phyloP scores from a whole-genome alignment of 2,888 invertebrate species.

The Nowickia ferox region DNA sequence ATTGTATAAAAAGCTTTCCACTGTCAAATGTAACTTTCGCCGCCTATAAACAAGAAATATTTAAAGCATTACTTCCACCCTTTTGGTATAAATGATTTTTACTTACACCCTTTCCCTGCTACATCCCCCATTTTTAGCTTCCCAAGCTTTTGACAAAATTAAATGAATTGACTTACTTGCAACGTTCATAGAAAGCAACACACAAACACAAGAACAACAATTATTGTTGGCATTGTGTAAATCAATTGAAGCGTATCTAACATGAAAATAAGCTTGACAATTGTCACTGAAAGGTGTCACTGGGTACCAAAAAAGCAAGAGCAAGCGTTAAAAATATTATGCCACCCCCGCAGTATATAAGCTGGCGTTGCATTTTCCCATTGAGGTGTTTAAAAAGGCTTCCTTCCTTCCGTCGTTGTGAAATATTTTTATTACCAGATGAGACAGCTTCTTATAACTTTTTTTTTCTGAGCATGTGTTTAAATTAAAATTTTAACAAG shows the following conservation, averaged over 20 bases:
- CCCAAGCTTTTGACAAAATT: constrained; percentile 43
- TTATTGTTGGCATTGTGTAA: constrained; percentile 54
- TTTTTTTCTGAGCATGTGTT: constrained; percentile 51
- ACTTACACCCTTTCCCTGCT: not conserved
- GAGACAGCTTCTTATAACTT: constrained; percentile 38
- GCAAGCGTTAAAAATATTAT: constrained; percentile 29
- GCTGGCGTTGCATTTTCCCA: constrained; percentile 1
- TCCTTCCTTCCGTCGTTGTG: constrained; percentile 4
- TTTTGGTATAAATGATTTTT: not conserved
- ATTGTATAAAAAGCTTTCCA: not conserved
- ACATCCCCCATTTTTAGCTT: not conserved
- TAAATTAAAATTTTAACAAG: constrained; percentile 64
- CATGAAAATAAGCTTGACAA: constrained; percentile 70
- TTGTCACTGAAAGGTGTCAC: constrained; percentile 71
- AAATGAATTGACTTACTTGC: constrained; percentile 32
- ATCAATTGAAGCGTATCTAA: constrained; percentile 70
- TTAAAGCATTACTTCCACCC: constrained; percentile 6
- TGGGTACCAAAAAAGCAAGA: constrained; percentile 14
- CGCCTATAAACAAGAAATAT: not conserved
- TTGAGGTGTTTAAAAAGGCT: not conserved
- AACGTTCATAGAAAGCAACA: no score
- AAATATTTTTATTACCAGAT: constrained; percentile 57
- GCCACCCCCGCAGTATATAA: not conserved
- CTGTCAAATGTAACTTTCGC: not conserved
- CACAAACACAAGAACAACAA: constrained; percentile 48